These are phyloP conservation scores for Pocillopora grandis DNA, from an alignment of 92 coral and sea anemone genomes.

Conservation along the genomic window DNA sequence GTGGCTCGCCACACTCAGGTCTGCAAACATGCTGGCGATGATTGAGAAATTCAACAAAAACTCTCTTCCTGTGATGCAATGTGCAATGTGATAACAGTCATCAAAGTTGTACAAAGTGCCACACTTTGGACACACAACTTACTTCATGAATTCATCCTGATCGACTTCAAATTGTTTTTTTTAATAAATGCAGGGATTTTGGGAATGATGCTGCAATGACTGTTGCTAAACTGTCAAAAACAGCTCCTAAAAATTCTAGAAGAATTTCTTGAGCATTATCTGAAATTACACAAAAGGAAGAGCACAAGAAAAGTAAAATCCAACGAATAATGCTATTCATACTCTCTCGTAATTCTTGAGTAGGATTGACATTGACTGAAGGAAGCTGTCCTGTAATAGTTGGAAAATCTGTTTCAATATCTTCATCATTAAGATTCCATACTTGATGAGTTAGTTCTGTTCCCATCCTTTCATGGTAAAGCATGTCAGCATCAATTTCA, in stretches of 20 bases:
- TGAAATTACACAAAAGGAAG: slow-evolving; percentile 69
- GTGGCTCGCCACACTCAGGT: no score
- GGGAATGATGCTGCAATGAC: slow-evolving; percentile 36
- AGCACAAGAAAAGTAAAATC: slow-evolving; percentile 11
- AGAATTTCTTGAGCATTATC: slow-evolving; percentile 73
- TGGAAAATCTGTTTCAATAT: slow-evolving; percentile 24
- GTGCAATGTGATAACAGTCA: slow-evolving; percentile 35
- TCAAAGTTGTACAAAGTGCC: slow-evolving; percentile 61
- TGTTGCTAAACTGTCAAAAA: slow-evolving; percentile 49
- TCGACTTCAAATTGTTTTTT: slow-evolving; percentile 58
- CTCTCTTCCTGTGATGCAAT: slow-evolving; percentile 30
- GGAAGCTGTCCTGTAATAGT: slow-evolving; percentile 7
- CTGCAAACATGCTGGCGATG: no score
- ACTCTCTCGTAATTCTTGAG: slow-evolving; percentile 15
- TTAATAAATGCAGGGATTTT: slow-evolving; percentile 46
- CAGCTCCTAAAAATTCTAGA: slow-evolving; percentile 36
- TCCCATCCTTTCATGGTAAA: slow-evolving; percentile 16
- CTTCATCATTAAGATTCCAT: slow-evolving; percentile 35
- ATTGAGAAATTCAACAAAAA: neutral
- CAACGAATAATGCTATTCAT: slow-evolving; percentile 21
- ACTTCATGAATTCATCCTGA: slow-evolving; percentile 62
- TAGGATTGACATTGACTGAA: slow-evolving; percentile 20
- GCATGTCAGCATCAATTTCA: slow-evolving; percentile 31
- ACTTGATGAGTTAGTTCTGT: slow-evolving; percentile 21
- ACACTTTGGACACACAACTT: slow-evolving; percentile 69